Evolutionary conservation across 2,888 invertebrate genomes (phyloP), one percentile per base, ranked within the genome.

Genomic region (Parnassius glacialis): DNA sequence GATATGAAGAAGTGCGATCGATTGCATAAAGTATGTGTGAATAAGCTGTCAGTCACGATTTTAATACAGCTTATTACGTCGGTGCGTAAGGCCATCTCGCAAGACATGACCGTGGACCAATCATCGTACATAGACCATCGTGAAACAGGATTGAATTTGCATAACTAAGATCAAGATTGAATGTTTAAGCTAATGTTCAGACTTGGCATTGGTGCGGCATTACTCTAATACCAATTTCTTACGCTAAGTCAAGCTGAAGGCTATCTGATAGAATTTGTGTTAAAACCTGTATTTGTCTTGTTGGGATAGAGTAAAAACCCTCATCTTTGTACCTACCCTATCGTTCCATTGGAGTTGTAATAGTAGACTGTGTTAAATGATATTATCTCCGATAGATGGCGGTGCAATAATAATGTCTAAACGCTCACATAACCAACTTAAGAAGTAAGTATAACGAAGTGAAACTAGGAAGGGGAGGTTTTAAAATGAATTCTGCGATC

Each of bases 81-180:
- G 51, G 11, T 25, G 45, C 52, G 52, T 52, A 52, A 56, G 45
- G 43, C 10, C 44, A 52, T 57, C 57, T 41, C 47, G 52, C 52
- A 53, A 61, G 45, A 58, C 44, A 34, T 50, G 44, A 44, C 25
- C 13, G 20, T 25, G 1, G 41, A 42, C 56, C 57, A 41, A 61
- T 51, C 61, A 48, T 9, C 56, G 44, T 44, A 57, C 12, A 9
- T 53, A 47, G 34, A 25, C 34, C 43, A 52, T 52, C 47, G 42
- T 47, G 9, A 48, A 54, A 50, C 48, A 60, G 50, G 54, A 60
- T 60, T 50, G 55, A 20, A 54, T 60, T 43, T 55, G 54, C 50
- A 55, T 55, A 50, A 45, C 43, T 60, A 16, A 25, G 60, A 60
- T 54, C 42, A 48, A 47, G 9, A 50, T 54, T 13, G 16, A 13